Evolutionary conservation across 2,888 invertebrate genomes (phyloP), one percentile per base, ranked within the genome.

Genomic region (Heliothis peltigera): DNA sequence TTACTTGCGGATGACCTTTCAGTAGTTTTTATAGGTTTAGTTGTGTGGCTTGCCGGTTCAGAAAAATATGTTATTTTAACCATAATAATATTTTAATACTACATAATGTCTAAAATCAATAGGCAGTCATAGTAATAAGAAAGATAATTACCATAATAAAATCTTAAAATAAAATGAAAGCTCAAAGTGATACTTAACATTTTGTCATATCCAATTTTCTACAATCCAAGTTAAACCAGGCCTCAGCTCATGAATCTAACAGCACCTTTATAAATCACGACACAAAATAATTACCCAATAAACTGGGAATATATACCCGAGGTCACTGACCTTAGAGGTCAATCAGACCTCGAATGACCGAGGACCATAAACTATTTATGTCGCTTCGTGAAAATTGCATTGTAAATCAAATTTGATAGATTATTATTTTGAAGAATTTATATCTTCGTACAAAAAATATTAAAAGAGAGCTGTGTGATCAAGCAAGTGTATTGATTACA

Each of bases 281-380:
- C 80, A 82, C 84, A 82, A 80, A 83, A 81, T 80, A 84, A 89
- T 83, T 78, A 84, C 81, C 80, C 75, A 84, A 86, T 88, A 88
- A 89, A 89, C 82, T 72, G 71, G 32, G 78, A 79, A 76, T 77
- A 83, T 79, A 77, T 67, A 71, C 66, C 47, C 47, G 48, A 28
- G 81, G 73, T 80, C 75, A 74, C 17, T 59, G 78, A 81, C 71
- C 73, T 60, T 59, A 35, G 21, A 39, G 79, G 74, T 76, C 78
- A 74, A 67, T 73, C 67, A 61, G 64, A 57, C 48, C 55, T 58
- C 60, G 55, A 55, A 39, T 55, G 60, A 44, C 73, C 51, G 59
- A 52, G 44, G 56, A 15, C n/a, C 39, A 39, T 39, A 39, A 39
- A 39, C 28, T 58, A 57, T 77, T 70, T 70, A 74, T 52, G 76